These are phyloP conservation scores for Erannis defoliaria DNA, from an alignment of 2,888 invertebrate species.

Conservation along the genomic window DNA sequence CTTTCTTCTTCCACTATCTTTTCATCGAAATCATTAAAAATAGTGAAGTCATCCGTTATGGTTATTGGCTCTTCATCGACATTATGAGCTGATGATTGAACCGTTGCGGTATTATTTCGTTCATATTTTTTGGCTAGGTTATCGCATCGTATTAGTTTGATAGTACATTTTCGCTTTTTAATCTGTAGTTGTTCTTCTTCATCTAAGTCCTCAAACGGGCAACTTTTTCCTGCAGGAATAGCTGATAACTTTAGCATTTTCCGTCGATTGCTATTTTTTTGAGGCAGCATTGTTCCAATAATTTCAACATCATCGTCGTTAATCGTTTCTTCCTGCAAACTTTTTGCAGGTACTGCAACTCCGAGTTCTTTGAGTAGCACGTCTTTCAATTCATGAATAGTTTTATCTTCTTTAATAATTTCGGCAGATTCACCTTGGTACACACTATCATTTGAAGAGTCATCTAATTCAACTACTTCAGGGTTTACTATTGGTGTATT, in stretches of 20 bases:
- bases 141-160: slow-evolving; percentile 66
- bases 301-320: slow-evolving; percentile 1
- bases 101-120: slow-evolving; percentile 13
- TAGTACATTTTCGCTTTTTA: slow-evolving; percentile 49
- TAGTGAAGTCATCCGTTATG: slow-evolving; percentile 26
- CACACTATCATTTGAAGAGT: slow-evolving; percentile 63
- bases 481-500: slow-evolving; percentile 11
- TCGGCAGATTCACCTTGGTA: slow-evolving; percentile 1
- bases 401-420: slow-evolving; percentile 39
- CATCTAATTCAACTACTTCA: slow-evolving; percentile 64
- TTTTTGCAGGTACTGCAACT: slow-evolving; percentile 12
- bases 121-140: slow-evolving; percentile 17
- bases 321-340: background rate
- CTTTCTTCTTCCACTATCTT: slow-evolving; percentile 36
- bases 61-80: slow-evolving; percentile 1
- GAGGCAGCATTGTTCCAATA: background rate
- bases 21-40: slow-evolving; percentile 16
- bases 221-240: background rate
- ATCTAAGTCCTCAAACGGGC: slow-evolving; percentile 7
- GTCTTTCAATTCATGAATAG: slow-evolving; percentile 55
- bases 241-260: slow-evolving; percentile 1
- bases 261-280: background rate
- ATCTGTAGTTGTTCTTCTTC: slow-evolving; percentile 27
- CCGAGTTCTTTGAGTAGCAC: slow-evolving; percentile 58
- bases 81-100: slow-evolving; percentile 3